A percentile compares a stretch with the other conserved stretches of the same genome.
Evolutionary conservation across 2,888 invertebrate genomes (phyloP).

Genomic region (Gastrophysa polygoni): DNA sequence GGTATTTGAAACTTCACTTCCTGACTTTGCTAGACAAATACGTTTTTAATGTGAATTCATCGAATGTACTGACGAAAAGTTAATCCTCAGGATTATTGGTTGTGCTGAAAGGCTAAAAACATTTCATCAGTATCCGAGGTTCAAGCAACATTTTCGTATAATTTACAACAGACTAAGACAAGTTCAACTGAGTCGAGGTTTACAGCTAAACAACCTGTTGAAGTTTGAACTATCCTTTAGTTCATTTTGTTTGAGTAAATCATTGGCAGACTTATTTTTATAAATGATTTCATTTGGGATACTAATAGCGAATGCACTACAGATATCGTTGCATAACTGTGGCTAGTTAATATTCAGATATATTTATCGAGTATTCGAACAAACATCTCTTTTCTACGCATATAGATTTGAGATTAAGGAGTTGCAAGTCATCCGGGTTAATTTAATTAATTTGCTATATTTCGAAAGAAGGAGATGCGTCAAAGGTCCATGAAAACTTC

Average conservation of each 20-base stretch:
- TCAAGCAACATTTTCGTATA: too few relatives aligned
- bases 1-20: too few relatives aligned
- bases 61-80: too few relatives aligned
- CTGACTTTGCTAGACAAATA: too few relatives aligned
- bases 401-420: background rate
- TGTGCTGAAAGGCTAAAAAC: too few relatives aligned
- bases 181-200: too few relatives aligned
- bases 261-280: conserved; percentile 20
- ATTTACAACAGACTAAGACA: too few relatives aligned
- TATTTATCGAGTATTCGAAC: background rate
- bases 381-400: conserved; percentile 2
- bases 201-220: background rate
- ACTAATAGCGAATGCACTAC: conserved; percentile 12
- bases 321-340: conserved; percentile 15
- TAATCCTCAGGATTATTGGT: too few relatives aligned
- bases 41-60: too few relatives aligned
- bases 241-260: conserved; percentile 16
- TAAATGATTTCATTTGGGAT: conserved; percentile 21
- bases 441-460: background rate
- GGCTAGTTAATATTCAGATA: conserved; percentile 10
- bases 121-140: too few relatives aligned
- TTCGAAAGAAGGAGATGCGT: too few relatives aligned
- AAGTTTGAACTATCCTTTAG: conserved; percentile 3
- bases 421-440: background rate
- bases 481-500: too few relatives aligned